Base-by-base conservation (phyloP, 2,113 vertebrate genomes). In the Aspidoscelis tigris region DNA sequence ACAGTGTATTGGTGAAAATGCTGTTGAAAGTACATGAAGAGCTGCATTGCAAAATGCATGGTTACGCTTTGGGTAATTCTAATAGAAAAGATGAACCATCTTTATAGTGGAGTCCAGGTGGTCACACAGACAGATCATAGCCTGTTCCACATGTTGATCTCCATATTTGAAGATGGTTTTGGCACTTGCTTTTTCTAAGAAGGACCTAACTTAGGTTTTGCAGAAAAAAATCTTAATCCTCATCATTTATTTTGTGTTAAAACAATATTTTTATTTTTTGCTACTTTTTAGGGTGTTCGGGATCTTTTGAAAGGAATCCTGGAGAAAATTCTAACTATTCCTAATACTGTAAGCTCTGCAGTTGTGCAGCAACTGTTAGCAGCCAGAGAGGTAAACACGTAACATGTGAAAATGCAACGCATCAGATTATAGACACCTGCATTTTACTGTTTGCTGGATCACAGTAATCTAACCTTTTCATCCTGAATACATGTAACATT, bases 301-400 rank as follows among this genome's bases (percentile, higher is more conserved):
- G 99, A 99, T 93, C 94, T 99, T 1, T 93, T 99, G 88, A 99
- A 99, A 95, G 96, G 97, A 33, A 96, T 99, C 84, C 92, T 99
- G 91, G 99, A 99, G 92, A 99, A 99, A 95, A 98, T 99, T 84
- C 95, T 99, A 92, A 98, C 97, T 78, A 97, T 99, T 91, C 98
- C 99, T 0, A 98, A 96, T 88, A 98, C 97, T 24, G 98, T 99
- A 89, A 99, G 99, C 94, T 99, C 99, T 78, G 98, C 98, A 83
- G 98, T 99, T 86, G 98, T 99, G 33, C 98, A 98, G 83, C 98
- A 99, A 86, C 97, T 99, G 89, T 94, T 99, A 83, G 97, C 97
- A 88, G 98, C 98, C 33, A 97, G 97, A 97, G 98, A 99, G 97
- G 98, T 99, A 96, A 58, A 66, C 18, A 6, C 39, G 47, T 3